Evolutionary conservation across 2,888 invertebrate species (phyloP), one percentile per base, ranked within the genome.

Genomic region (Plutella xylostella): DNA sequence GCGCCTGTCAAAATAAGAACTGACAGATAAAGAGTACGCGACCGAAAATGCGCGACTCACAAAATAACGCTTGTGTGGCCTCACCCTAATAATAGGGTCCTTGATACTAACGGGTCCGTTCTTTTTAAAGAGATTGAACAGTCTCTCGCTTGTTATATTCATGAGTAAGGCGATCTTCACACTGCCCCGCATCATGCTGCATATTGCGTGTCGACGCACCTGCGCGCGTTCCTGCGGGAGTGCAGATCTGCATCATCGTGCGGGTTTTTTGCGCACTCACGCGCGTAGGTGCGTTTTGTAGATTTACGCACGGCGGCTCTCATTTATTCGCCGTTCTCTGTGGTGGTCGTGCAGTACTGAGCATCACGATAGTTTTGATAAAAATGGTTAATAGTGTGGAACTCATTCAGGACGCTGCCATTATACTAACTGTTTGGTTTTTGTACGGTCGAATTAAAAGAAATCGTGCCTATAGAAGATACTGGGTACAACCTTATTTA

Each of bases 401-500:
- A 43, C 22, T 45, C 35, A 45, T 45, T 45, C 45, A 35, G 30
- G 45, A 45, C 12, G 42, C 45, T 45, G 45, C 45, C 4, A 4
- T 42, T 42, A 45, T 42, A 42, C 18, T 45, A 41, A 22, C 45
- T 35, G 41, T 42, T 37, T 45, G 42, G 46, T 46, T 43, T 46
- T 38, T 39, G 42, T 46, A 33, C 17, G 12, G 18, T 46, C 18
- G 22, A 46, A 46, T 46, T 25, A 46, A 33, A 43, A 39, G 38
- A 42, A 42, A 42, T 38, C 46, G 43, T 39, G 42, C 25, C 39
- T 38, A 43, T 31, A 39, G 38, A 46, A 38, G 46, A 46, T 46
- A 42, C 22, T 42, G 42, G 46, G 42, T 46, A 46, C 46, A 42
- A 14, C 46, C 38, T 14, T 42, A 30, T 45, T 45, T 45, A 45